Percentiles rank a stretch among this genome's conserved stretches.
Evolutionary conservation across 1,140 invertebrate species (phyloP).

Genomic region (Macrosteles quadrilineatus): DNA sequence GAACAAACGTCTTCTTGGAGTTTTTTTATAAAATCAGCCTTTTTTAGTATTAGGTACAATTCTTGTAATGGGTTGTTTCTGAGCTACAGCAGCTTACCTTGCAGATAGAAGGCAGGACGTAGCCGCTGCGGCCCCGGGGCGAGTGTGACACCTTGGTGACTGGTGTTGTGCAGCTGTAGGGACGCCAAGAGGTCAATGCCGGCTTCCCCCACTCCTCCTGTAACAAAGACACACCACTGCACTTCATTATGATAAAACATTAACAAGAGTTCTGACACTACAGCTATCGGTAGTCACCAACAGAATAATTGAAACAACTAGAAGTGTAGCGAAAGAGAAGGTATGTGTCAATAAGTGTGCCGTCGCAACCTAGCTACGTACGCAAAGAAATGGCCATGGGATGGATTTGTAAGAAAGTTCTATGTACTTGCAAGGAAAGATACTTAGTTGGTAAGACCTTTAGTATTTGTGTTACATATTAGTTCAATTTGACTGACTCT

Average conservation of each 20-base stretch:
- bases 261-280: not conserved
- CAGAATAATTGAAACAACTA: not conserved
- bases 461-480: too few species aligned
- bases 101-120: slow-evolving; percentile 63
- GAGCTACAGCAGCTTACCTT: slow-evolving; percentile 55
- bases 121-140: slow-evolving; percentile 63
- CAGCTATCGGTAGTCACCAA: not conserved
- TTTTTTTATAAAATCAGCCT: too few species aligned
- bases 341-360: too few species aligned
- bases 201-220: slow-evolving; percentile 51
- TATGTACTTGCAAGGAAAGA: too few species aligned
- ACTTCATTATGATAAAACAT: not conserved
- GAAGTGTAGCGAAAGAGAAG: not conserved
- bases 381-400: too few species aligned
- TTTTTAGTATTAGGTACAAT: too few species aligned
- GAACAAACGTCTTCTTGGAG: too few species aligned
- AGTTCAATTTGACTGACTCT: too few species aligned
- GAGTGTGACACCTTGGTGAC: slow-evolving; percentile 60
- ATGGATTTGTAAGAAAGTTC: too few species aligned
- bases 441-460: too few species aligned
- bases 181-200: slow-evolving; percentile 66
- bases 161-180: slow-evolving; percentile 67
- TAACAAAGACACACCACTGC: slow-evolving; percentile 22
- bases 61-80: too few species aligned
- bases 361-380: too few species aligned